Conservation (phyloP, 2,797 vertebrate genomes). For the Apogon talboti region DNA sequence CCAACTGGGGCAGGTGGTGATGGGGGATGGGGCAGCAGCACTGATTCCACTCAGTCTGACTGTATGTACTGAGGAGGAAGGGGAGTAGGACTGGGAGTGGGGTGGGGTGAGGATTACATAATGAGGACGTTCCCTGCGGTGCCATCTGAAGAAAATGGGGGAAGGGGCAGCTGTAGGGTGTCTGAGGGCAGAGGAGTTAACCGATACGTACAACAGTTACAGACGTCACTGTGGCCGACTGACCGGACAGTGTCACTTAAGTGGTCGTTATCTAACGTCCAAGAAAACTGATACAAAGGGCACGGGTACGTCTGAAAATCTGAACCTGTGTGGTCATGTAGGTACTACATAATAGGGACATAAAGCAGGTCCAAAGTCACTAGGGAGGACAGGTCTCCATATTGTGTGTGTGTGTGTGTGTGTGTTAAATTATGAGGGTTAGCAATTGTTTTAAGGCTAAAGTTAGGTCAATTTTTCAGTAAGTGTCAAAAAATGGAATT, state of each 20-base stretch:
- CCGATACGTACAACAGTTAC: not conserved
- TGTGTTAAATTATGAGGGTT: no score
- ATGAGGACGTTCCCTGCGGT: slow-evolving; percentile 37
- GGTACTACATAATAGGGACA: no score
- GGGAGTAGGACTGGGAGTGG: slow-evolving; percentile 3
- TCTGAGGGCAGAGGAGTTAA: not conserved
- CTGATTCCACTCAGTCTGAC: not conserved
- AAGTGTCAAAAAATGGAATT: no score
- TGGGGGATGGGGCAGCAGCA: slow-evolving; percentile 46
- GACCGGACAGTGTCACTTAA: not conserved
- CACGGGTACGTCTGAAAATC: slow-evolving; percentile 23
- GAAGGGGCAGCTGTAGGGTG: slow-evolving; percentile 1
- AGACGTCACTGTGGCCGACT: not conserved
- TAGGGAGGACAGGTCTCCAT: no score
- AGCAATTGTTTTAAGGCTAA: no score
- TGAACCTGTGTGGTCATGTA: not conserved
- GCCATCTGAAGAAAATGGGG: slow-evolving; percentile 9
- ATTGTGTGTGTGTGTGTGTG: no score
- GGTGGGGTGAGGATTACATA: slow-evolving; percentile 59
- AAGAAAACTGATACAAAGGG: slow-evolving; percentile 6
- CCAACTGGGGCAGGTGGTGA: slow-evolving; percentile 37
- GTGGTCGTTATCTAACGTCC: not conserved
- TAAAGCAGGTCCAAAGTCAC: no score
- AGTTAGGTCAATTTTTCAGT: no score
- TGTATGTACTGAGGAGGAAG: slow-evolving; percentile 11